Percentiles rank a stretch among this genome's conserved stretches.
These are phyloP conservation scores for zebrafish (Danio rerio) DNA, from an alignment of 2,113 vertebrate species.

Conservation along the genomic window GRCz12tu NC_133198.1:8592001-8592500, in stretches of 20 bases:
- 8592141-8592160: too few relatives aligned
- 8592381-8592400: background rate
- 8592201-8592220: too few relatives aligned
- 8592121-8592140: too few relatives aligned
- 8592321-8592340: background rate
- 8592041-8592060: too few relatives aligned
- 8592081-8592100: too few relatives aligned
- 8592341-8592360: background rate
- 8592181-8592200: too few relatives aligned
- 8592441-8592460: slow-evolving; percentile 12
- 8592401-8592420: background rate
- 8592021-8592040: too few relatives aligned
- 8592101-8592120: too few relatives aligned
- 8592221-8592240: too few relatives aligned
- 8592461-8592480: slow-evolving; percentile 33
- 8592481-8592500: slow-evolving; percentile 21
- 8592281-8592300: background rate
- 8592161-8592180: too few relatives aligned
- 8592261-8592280: background rate
- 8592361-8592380: background rate
- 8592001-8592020: too few relatives aligned
- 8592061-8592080: too few relatives aligned
- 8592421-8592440: background rate
- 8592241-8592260: background rate
- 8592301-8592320: background rate